These are phyloP conservation scores for Papilio aristodemus DNA, from an alignment of 1,140 invertebrate species.

Conservation along the genomic window DNA sequence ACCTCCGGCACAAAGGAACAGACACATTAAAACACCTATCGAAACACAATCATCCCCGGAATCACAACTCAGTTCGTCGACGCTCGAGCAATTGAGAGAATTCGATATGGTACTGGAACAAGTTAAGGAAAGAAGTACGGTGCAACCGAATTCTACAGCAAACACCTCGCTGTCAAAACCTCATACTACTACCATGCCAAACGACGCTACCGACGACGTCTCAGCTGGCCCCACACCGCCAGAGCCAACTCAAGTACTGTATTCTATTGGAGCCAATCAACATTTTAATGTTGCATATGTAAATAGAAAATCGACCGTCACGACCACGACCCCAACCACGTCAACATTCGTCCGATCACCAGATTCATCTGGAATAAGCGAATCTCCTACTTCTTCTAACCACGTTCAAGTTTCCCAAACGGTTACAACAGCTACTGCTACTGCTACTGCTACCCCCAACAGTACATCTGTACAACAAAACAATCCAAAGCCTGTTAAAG, in stretches of 20 bases:
- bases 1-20: conserved; percentile 61
- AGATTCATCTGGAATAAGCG: conserved; percentile 67
- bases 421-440: conserved; percentile 74
- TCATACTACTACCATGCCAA: conserved; percentile 47
- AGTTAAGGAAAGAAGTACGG: conserved; percentile 87
- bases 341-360: conserved; percentile 65
- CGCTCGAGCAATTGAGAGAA: conserved; percentile 88
- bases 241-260: conserved; percentile 67
- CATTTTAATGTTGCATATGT: conserved; percentile 75
- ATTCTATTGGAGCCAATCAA: conserved; percentile 74
- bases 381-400: conserved; percentile 68
- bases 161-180: conserved; percentile 50
- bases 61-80: conserved; percentile 81
- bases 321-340: conserved; percentile 55
- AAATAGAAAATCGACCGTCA: conserved; percentile 64
- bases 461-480: conserved; percentile 49
- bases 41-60: conserved; percentile 66
- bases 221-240: conserved; percentile 49
- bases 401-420: conserved; percentile 63
- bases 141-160: conserved; percentile 67
- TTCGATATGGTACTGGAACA: conserved; percentile 91
- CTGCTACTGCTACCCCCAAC: conserved; percentile 74
- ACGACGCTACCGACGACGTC: conserved; percentile 53
- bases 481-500: conserved; percentile 67
- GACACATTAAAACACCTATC: conserved; percentile 57